Percentiles rank a stretch among this genome's conserved stretches.
Evolutionary conservation across 2,113 vertebrate species (phyloP).

Genomic region (Leptosomus discolor): DNA sequence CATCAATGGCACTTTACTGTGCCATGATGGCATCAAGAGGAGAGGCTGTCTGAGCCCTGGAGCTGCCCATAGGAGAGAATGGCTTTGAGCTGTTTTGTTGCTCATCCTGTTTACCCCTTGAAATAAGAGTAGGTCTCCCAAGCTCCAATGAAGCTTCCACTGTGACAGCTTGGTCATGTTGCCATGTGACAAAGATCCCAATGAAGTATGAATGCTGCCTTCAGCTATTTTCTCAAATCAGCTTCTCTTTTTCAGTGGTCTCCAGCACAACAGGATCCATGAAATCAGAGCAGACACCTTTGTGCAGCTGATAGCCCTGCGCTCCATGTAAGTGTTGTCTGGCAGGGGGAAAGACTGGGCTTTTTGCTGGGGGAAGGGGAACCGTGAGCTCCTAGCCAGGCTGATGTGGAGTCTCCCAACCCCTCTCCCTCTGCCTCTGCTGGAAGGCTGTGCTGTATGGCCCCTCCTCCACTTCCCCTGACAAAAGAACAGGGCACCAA

Average conservation of each 20-base stretch:
- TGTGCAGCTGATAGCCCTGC: conserved; percentile 83
- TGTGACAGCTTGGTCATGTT: background rate
- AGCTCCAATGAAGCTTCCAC: background rate
- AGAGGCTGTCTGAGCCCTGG: background rate
- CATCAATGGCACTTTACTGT: background rate
- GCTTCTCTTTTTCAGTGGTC: conserved; percentile 77
- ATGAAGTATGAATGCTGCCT: background rate
- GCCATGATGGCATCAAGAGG: background rate
- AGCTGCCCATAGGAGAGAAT: background rate
- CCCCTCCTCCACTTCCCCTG: background rate
- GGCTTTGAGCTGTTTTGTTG: conserved; percentile 2
- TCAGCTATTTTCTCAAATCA: background rate
- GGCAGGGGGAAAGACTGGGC: background rate
- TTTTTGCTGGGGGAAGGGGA: background rate
- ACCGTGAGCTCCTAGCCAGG: rapidly evolving
- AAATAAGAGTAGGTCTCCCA: conserved; percentile 2
- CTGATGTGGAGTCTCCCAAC: background rate
- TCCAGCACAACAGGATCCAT: conserved; percentile 89
- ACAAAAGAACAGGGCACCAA: background rate
- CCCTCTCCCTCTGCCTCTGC: background rate
- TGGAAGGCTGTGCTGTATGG: background rate
- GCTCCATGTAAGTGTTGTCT: conserved; percentile 82
- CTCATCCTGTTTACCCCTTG: conserved; percentile 24
- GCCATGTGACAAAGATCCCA: background rate
- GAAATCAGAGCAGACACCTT: conserved; percentile 87